phyloP scores from a whole-genome alignment of 1,140 invertebrate genomes.

The Zaprionus ghesquierei region DNA sequence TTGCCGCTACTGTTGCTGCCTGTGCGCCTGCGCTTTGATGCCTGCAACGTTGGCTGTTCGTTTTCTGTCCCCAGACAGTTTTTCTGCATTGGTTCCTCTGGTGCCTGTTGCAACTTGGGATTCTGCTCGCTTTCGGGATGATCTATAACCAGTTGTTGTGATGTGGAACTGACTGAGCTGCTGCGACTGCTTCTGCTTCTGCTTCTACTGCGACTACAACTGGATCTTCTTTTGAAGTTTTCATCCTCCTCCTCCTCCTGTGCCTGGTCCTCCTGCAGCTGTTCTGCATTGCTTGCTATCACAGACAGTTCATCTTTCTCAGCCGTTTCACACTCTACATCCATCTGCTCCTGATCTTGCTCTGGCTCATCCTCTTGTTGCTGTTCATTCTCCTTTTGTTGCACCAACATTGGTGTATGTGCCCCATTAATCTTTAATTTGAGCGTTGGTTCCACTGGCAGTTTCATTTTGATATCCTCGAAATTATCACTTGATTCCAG shows the following conservation, averaged over 20 bases:
- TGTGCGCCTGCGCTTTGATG: slow-evolving; percentile 41
- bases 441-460: slow-evolving; percentile 1
- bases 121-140: slow-evolving; percentile 64
- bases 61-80: not conserved
- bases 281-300: slow-evolving; percentile 46
- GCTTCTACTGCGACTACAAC: not conserved
- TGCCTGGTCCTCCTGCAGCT: slow-evolving; percentile 6
- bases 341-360: not conserved
- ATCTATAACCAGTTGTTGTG: slow-evolving; percentile 71
- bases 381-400: not conserved
- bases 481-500: slow-evolving; percentile 2
- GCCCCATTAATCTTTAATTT: slow-evolving; percentile 62
- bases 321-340: not conserved
- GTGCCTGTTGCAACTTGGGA: slow-evolving; percentile 14
- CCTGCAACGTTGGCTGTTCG: slow-evolving; percentile 44
- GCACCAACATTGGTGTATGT: slow-evolving; percentile 21
- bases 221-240: slow-evolving; percentile 1
- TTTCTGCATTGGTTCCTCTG: slow-evolving; percentile 12
- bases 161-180: slow-evolving; percentile 62
- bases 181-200: slow-evolving; percentile 27
- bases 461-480: not conserved
- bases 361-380: not conserved
- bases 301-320: slow-evolving; percentile 48
- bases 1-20: slow-evolving; percentile 18
- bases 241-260: slow-evolving; percentile 8